Percentiles rank a stretch among this genome's conserved stretches.
phyloP scores from a whole-genome alignment of 92 coral and sea anemone species.

The Epizoanthus illoricatus region DNA sequence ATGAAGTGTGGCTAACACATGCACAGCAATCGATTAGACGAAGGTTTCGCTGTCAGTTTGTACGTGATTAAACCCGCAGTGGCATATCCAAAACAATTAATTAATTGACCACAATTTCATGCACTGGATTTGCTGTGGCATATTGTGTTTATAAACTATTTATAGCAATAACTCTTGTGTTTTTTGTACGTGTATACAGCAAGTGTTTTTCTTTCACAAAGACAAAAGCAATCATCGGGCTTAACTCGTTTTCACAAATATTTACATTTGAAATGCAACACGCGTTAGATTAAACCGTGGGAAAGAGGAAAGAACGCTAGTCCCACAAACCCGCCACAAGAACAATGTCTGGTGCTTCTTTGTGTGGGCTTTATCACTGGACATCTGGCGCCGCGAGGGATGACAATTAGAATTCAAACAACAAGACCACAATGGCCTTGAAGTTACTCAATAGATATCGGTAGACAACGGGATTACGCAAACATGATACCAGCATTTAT shows the following conservation, averaged over 20 bases:
- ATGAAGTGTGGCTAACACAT: not conserved
- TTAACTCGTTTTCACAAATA: slow-evolving; percentile 3
- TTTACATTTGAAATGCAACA: slow-evolving; percentile 22
- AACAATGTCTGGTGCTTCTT: not conserved
- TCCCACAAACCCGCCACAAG: slow-evolving; percentile 28
- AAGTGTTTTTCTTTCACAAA: slow-evolving; percentile 8
- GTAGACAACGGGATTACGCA: not conserved
- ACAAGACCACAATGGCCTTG: slow-evolving; percentile 12
- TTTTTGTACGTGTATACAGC: not conserved
- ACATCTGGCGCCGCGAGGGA: slow-evolving; percentile 25
- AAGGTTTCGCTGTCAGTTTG: not conserved
- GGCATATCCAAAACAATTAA: not conserved
- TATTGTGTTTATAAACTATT: not conserved
- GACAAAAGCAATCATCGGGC: slow-evolving; percentile 7
- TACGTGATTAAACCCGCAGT: not conserved
- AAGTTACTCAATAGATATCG: not conserved
- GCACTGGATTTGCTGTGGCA: not conserved
- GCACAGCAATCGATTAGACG: not conserved
- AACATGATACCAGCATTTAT: not conserved
- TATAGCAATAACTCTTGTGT: slow-evolving; percentile 3
- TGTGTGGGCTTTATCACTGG: slow-evolving; percentile 14
- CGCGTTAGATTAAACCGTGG: slow-evolving; percentile 16
- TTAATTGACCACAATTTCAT: not conserved
- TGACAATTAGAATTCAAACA: not conserved
- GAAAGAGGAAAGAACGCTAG: not conserved